A percentile compares a stretch with the other conserved stretches of the same genome.
Evolutionary conservation across 2,113 vertebrate species (phyloP).

Genomic region (Albula glossodonta): DNA sequence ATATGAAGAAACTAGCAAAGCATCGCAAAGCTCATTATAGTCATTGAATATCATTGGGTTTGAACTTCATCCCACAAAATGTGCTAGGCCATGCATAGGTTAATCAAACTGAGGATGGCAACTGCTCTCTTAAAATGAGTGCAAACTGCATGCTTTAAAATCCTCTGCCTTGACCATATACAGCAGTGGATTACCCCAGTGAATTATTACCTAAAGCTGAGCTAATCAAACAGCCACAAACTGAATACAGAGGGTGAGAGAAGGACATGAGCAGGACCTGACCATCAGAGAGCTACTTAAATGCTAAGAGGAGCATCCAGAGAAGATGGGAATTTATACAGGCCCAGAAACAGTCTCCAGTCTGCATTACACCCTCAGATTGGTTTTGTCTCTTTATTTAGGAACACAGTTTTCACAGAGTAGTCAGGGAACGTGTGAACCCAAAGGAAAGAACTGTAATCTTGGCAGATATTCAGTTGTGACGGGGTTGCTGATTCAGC

Average conservation of each 20-base stretch:
- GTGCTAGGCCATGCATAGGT: not conserved
- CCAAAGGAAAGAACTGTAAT: slow-evolving; percentile 39
- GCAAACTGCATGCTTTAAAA: not conserved
- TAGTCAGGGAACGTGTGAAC: not conserved
- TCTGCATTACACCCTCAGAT: not conserved
- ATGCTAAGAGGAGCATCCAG: not conserved
- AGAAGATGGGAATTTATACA: not conserved
- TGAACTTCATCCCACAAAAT: slow-evolving; percentile 5
- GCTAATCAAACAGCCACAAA: slow-evolving; percentile 41
- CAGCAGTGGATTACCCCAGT: slow-evolving; percentile 27
- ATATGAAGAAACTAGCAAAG: not conserved
- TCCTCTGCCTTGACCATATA: slow-evolving; percentile 4
- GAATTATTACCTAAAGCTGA: slow-evolving; percentile 57
- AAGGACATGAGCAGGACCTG: not conserved
- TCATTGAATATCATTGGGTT: not conserved
- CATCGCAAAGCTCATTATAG: not conserved
- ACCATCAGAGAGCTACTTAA: not conserved
- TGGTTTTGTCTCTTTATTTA: not conserved
- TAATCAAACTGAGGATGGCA: not conserved
- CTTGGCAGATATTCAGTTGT: slow-evolving; percentile 22
- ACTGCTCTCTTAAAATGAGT: not conserved
- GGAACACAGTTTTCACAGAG: not conserved
- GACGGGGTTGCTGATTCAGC: slow-evolving; percentile 28
- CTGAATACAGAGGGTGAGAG: slow-evolving; percentile 36
- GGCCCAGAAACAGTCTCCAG: not conserved